These are phyloP conservation scores for Agrotis puta DNA, from an alignment of 2,888 invertebrate genomes.

Conservation along the genomic window DNA sequence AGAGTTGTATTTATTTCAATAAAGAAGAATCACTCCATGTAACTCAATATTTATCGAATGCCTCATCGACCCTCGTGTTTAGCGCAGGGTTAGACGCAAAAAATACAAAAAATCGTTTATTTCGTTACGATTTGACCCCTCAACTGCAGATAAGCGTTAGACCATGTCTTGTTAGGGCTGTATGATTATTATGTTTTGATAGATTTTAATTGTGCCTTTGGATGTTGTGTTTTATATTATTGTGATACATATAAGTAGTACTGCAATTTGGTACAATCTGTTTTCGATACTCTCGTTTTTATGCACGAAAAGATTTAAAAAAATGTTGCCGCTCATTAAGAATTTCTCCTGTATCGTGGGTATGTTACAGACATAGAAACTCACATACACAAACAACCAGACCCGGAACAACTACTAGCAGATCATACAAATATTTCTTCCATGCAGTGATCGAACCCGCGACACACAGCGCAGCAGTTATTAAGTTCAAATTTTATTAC, in stretches of 20 bases:
- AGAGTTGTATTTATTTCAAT: not conserved
- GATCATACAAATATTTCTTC: too few relatives aligned
- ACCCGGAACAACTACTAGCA: too few relatives aligned
- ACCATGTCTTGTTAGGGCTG: conserved; percentile 64
- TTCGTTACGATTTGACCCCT: conserved; percentile 72
- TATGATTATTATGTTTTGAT: conserved; percentile 42
- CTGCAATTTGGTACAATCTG: not conserved
- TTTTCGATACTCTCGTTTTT: too few relatives aligned
- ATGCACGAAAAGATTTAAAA: too few relatives aligned
- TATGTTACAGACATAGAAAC: too few relatives aligned
- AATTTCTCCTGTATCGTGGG: too few relatives aligned
- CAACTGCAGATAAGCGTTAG: conserved; percentile 66
- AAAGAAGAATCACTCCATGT: conserved; percentile 30
- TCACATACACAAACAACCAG: too few relatives aligned
- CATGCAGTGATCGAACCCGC: too few relatives aligned
- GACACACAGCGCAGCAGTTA: too few relatives aligned
- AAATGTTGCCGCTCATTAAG: too few relatives aligned
- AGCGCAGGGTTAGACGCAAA: conserved; percentile 55
- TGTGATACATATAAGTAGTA: too few relatives aligned
- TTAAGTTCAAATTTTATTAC: too few relatives aligned
- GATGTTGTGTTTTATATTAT: not conserved
- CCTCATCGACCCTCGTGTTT: conserved; percentile 49
- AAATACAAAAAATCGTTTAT: conserved; percentile 69
- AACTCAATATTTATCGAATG: conserved; percentile 4
- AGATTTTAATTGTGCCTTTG: conserved; percentile 3